These are phyloP conservation scores for Zosterops hypoxanthus DNA, from an alignment of 2,113 vertebrate species.

Conservation along the genomic window DNA sequence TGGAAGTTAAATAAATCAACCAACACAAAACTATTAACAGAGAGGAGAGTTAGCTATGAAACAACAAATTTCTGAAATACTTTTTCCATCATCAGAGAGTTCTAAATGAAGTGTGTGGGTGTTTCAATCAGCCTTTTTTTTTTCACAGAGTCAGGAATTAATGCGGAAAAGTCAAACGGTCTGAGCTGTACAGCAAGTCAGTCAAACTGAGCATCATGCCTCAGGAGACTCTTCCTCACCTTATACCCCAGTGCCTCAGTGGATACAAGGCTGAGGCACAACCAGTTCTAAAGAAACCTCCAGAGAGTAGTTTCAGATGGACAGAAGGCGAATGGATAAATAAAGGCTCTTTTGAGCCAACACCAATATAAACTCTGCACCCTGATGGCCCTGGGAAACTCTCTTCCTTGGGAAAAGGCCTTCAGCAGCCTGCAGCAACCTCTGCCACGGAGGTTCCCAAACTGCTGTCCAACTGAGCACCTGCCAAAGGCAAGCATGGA, in stretches of 20 bases:
- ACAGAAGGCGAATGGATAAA: neutral
- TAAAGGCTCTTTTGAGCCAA: neutral
- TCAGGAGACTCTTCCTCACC: neutral
- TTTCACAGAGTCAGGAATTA: neutral
- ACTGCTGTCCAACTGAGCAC: neutral
- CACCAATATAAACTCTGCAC: neutral
- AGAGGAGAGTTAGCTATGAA: neutral
- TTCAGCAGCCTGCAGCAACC: neutral
- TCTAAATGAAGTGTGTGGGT: neutral
- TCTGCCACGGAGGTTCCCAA: neutral
- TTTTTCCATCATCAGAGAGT: neutral
- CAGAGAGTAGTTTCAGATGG: neutral
- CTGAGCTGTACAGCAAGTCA: neutral
- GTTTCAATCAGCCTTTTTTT: neutral
- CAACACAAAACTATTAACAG: neutral
- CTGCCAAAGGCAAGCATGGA: slow-evolving; percentile 14
- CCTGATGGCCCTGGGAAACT: neutral
- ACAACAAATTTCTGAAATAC: neutral
- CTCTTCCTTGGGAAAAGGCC: neutral
- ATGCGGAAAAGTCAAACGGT: neutral
- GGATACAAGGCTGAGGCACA: neutral
- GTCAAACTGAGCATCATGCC: neutral
- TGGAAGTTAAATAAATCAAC: neutral
- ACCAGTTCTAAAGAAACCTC: neutral
- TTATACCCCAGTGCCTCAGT: neutral